Conservation (phyloP, 1,140 invertebrate genomes). For the Bombus superbus region DNA sequence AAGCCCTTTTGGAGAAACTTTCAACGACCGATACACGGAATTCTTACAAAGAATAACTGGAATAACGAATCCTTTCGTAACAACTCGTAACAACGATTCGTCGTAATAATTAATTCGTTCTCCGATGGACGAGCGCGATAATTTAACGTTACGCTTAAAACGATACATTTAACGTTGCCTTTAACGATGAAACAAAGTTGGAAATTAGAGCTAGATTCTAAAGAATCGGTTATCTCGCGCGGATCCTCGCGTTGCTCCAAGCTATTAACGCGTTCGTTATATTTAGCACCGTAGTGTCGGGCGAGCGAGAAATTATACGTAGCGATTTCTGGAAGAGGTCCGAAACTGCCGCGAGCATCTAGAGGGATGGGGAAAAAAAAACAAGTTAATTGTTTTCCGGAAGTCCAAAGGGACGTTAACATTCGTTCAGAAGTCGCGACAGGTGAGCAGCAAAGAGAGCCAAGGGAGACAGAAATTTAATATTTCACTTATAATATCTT, state of each 20-base stretch:
- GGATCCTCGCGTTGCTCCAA: not conserved
- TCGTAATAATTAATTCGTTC: not conserved
- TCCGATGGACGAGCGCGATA: not conserved
- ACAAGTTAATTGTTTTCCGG: constrained; percentile 44
- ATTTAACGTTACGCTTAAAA: not conserved
- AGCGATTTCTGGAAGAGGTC: not conserved
- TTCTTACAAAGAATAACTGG: not conserved
- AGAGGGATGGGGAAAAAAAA: not conserved
- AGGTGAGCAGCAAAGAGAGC: constrained; percentile 53
- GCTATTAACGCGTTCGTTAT: not conserved
- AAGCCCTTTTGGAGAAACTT: constrained; percentile 15
- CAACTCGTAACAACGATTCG: not conserved
- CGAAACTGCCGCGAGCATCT: not conserved
- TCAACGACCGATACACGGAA: not conserved
- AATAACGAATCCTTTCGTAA: not conserved
- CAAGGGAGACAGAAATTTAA: constrained; percentile 72
- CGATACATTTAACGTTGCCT: not conserved
- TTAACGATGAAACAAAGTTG: no score
- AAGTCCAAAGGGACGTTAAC: constrained; percentile 25
- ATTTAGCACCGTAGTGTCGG: not conserved
- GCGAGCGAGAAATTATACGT: not conserved
- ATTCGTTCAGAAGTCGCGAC: constrained; percentile 48
- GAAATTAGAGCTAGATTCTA: no score
- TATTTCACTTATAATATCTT: constrained; percentile 81
- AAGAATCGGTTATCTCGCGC: not conserved